phyloP scores from a whole-genome alignment of 2,888 invertebrate species.

The Mesoligia furuncula region DNA sequence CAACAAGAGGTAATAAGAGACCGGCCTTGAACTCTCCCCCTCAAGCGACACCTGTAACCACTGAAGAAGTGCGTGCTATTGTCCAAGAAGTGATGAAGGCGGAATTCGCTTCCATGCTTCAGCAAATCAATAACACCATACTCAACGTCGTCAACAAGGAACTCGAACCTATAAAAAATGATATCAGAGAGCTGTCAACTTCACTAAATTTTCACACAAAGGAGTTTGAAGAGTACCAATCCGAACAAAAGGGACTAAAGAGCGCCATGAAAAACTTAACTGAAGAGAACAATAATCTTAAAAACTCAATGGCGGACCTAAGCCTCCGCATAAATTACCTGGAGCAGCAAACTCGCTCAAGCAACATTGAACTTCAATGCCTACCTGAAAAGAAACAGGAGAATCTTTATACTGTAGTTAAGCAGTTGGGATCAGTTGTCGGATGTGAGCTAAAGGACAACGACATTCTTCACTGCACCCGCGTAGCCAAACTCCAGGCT shows the following conservation, averaged over 20 bases:
- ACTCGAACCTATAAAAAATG: neutral
- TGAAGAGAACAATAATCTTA: neutral
- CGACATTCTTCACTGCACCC: neutral
- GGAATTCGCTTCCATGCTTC: neutral
- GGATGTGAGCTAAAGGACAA: neutral
- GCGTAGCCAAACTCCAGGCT: slow-evolving; percentile 7
- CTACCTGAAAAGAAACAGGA: neutral
- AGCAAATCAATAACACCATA: slow-evolving; percentile 10
- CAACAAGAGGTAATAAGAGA: slow-evolving; percentile 8
- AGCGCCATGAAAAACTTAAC: neutral
- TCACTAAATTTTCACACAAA: neutral
- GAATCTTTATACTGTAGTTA: slow-evolving; percentile 1
- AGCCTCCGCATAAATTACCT: neutral
- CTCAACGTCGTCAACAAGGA: slow-evolving; percentile 8
- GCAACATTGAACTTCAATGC: neutral
- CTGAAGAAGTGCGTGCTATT: slow-evolving; percentile 2
- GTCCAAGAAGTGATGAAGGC: neutral
- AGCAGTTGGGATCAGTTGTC: slow-evolving; percentile 15
- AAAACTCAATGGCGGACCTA: neutral
- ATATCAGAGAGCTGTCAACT: neutral
- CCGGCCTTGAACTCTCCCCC: neutral
- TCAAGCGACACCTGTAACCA: neutral
- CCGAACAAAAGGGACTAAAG: neutral
- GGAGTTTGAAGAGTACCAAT: neutral
- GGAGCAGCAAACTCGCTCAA: slow-evolving; percentile 9